Evolutionary conservation across 2,797 vertebrate genomes (phyloP).

Genomic region (Sebastes matsubarae): DNA sequence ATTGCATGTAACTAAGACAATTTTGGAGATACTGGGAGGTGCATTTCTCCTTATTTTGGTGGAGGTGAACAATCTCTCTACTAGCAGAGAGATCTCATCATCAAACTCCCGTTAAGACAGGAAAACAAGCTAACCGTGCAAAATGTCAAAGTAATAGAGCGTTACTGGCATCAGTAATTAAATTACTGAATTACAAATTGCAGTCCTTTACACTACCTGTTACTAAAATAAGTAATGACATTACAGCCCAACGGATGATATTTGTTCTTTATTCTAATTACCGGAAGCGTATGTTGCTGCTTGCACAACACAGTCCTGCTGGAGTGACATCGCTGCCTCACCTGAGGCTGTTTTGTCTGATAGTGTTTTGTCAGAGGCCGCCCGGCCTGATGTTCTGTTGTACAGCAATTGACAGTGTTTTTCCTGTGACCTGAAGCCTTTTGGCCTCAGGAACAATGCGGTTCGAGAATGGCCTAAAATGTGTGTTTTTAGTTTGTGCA

Average conservation of each 20-base stretch:
- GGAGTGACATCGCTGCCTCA: background rate
- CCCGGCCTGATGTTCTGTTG: slow-evolving; percentile 14
- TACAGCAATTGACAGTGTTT: slow-evolving; percentile 1
- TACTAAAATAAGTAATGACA: background rate
- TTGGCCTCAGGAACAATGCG: slow-evolving; percentile 3
- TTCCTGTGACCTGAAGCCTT: slow-evolving; percentile 8
- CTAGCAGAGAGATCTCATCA: background rate
- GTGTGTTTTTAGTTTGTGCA: background rate
- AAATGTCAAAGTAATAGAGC: background rate
- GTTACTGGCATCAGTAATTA: background rate
- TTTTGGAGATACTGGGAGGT: background rate
- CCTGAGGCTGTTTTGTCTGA: slow-evolving; percentile 11
- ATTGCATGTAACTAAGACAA: background rate
- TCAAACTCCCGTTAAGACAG: background rate
- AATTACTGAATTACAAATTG: background rate
- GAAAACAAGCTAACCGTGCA: background rate
- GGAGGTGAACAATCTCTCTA: background rate
- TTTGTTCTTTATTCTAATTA: background rate
- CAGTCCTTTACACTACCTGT: background rate
- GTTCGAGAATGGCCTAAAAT: background rate
- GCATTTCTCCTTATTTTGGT: background rate
- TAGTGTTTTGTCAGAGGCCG: slow-evolving; percentile 13
- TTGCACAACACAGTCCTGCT: background rate
- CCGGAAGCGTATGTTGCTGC: background rate
- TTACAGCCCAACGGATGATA: background rate